Percentiles rank a stretch among this genome's conserved stretches.
These are phyloP conservation scores for Nothobranchius kuhntae DNA, from an alignment of 2,113 vertebrate genomes.

Conservation along the genomic window DNA sequence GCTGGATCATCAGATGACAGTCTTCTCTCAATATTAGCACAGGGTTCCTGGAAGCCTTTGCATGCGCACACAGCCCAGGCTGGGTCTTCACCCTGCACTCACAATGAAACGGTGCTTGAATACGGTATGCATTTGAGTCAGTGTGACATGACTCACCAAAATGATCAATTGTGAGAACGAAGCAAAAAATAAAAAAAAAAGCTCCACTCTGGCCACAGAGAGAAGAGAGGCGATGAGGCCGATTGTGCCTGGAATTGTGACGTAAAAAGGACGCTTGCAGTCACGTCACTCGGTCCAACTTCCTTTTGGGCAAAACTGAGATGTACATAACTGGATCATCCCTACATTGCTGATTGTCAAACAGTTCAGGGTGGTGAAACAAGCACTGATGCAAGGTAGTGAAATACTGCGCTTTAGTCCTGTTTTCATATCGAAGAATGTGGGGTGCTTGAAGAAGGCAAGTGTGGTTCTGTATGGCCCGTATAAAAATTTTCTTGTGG, in stretches of 20 bases:
- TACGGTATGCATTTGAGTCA: conserved; percentile 57
- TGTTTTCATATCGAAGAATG: conserved; percentile 26
- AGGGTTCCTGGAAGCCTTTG: conserved; percentile 65
- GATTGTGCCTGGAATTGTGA: conserved; percentile 57
- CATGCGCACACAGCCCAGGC: conserved; percentile 8
- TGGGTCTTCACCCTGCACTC: conserved; percentile 18
- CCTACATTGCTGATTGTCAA: conserved; percentile 41
- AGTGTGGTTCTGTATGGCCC: conserved; percentile 32
- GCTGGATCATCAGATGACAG: conserved; percentile 61
- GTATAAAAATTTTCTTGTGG: conserved; percentile 61
- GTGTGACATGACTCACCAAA: conserved; percentile 59
- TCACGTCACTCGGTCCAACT: conserved; percentile 62
- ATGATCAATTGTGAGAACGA: conserved; percentile 66
- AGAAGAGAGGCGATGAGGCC: conserved; percentile 52
- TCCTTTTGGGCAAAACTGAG: conserved; percentile 61
- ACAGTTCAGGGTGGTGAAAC: conserved; percentile 38
- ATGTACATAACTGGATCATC: conserved; percentile 41
- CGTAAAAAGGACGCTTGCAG: conserved; percentile 54
- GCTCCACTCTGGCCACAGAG: conserved; percentile 9
- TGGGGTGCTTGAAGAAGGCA: background rate
- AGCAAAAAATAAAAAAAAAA: conserved; percentile 33
- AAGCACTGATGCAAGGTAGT: background rate
- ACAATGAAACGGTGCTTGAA: conserved; percentile 16
- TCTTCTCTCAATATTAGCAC: conserved; percentile 56
- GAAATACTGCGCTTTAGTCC: background rate